Percentiles rank a stretch among this genome's conserved stretches.
phyloP scores from a whole-genome alignment of 2,113 vertebrate genomes.

The Sitta europaea region DNA sequence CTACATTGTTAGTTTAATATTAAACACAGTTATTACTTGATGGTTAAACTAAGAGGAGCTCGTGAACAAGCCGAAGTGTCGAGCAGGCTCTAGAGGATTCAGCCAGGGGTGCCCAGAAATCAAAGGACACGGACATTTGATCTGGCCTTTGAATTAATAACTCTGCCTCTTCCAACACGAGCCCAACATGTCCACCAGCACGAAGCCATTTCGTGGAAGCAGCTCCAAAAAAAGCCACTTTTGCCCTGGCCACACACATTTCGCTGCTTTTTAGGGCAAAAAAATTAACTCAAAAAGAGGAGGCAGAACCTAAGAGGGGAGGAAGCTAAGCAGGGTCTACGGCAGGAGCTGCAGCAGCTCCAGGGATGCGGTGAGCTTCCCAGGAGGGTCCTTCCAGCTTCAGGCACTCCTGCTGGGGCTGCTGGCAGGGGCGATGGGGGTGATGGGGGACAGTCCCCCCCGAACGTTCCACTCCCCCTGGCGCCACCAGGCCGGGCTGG shows the following conservation, averaged over 20 bases:
- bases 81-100: not conserved
- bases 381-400: not conserved
- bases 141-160: not conserved
- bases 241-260: not conserved
- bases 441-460: no score
- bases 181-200: not conserved
- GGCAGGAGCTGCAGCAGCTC: not conserved
- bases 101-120: not conserved
- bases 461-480: no score
- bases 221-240: not conserved
- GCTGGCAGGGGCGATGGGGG: not conserved
- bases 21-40: constrained; percentile 29
- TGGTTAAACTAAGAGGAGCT: constrained; percentile 20
- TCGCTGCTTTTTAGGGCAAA: rapidly evolving
- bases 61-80: not conserved
- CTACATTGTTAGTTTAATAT: constrained; percentile 35
- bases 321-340: rapidly evolving
- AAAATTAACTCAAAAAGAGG: not conserved
- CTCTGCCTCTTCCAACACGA: not conserved
- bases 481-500: not conserved
- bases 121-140: not conserved
- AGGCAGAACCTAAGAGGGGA: rapidly evolving
- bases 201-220: not conserved
- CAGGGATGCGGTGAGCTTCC: not conserved
- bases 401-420: rapidly evolving